phyloP scores from a whole-genome alignment of 2,888 invertebrate genomes.

The Arge pagana region DNA sequence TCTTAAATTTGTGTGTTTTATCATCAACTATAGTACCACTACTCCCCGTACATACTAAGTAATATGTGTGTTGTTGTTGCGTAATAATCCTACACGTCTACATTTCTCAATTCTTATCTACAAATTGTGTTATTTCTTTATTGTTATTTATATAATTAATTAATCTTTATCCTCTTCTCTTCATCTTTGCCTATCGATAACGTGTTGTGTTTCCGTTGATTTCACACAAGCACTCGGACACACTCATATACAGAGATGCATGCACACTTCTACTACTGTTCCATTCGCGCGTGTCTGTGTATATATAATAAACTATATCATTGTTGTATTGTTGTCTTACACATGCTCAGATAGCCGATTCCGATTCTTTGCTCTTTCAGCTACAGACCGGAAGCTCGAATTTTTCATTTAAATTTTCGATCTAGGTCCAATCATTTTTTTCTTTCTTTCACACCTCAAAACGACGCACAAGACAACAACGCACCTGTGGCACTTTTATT shows the following conservation, averaged over 20 bases:
- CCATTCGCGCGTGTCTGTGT: slow-evolving; percentile 41
- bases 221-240: slow-evolving; percentile 16
- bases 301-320: slow-evolving; percentile 56
- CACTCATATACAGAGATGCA: slow-evolving; percentile 30
- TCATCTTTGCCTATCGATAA: slow-evolving; percentile 23
- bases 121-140: slow-evolving; percentile 29
- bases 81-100: slow-evolving; percentile 36
- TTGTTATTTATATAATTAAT: slow-evolving; percentile 1
- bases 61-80: slow-evolving; percentile 47
- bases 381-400: not conserved
- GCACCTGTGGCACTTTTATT: slow-evolving; percentile 47
- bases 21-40: slow-evolving; percentile 46
- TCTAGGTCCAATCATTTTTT: too few relatives aligned
- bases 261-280: slow-evolving; percentile 23
- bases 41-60: slow-evolving; percentile 49
- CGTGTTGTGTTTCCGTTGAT: slow-evolving; percentile 9
- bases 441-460: too few relatives aligned
- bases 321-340: slow-evolving; percentile 49
- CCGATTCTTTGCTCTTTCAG: slow-evolving; percentile 12
- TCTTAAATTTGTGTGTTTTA: slow-evolving; percentile 30
- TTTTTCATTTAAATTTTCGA: too few relatives aligned
- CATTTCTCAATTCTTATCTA: slow-evolving; percentile 38
- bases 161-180: slow-evolving; percentile 24
- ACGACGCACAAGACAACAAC: slow-evolving; percentile 37
- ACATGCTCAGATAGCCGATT: slow-evolving; percentile 50